Conservation (phyloP, 2,797 vertebrate species). For the Sebastes dallii region DNA sequence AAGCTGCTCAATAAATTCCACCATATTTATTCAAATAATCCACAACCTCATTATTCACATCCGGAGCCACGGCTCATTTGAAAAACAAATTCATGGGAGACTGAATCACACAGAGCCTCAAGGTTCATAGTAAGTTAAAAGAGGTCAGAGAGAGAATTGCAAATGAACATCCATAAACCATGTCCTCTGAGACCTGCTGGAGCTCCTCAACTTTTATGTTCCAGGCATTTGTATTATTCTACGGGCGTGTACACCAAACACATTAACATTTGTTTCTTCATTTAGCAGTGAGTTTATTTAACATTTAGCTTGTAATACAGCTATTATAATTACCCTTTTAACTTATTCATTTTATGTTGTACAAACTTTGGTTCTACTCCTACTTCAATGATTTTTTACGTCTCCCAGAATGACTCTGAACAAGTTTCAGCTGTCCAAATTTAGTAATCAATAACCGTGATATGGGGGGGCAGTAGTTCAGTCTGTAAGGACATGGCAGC, state of each 20-base stretch:
- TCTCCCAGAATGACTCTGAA: not conserved
- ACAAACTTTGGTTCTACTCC: not conserved
- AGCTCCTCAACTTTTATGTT: not conserved
- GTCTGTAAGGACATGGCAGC: not conserved
- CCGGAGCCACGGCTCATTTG: conserved; percentile 21
- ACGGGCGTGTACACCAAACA: not conserved
- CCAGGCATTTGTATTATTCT: conserved; percentile 5
- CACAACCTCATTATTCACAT: conserved; percentile 8
- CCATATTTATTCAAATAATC: conserved; percentile 20
- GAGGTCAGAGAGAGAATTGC: conserved; percentile 28
- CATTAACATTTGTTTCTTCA: not conserved
- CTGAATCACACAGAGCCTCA: conserved; percentile 17
- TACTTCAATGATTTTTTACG: not conserved
- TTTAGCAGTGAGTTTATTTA: not conserved
- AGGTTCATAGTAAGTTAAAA: not conserved
- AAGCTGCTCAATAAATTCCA: not conserved
- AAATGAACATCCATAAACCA: conserved; percentile 29
- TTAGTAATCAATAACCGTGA: not conserved
- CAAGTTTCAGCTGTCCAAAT: not conserved
- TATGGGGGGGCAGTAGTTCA: not conserved
- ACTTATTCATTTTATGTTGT: not conserved
- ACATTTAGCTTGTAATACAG: not conserved
- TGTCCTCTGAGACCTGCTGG: not conserved
- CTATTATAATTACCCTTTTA: not conserved
- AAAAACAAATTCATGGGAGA: conserved; percentile 20